Evolutionary conservation across 2,113 vertebrate species (phyloP).

Genomic region (Prinia subflava): DNA sequence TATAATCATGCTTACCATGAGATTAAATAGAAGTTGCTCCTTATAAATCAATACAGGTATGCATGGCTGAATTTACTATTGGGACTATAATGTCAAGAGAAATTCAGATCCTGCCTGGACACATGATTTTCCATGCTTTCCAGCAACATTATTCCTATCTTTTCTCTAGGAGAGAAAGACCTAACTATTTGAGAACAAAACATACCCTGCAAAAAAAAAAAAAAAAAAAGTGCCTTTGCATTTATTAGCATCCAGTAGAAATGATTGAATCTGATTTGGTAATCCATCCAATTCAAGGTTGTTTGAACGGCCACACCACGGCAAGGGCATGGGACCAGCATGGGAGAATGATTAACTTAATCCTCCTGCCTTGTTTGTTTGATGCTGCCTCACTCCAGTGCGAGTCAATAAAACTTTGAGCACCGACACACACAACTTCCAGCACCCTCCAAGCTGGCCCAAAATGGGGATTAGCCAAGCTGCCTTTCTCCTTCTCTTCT

Average conservation of each 20-base stretch:
- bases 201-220: neutral
- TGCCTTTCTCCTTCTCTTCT: conserved; percentile 64
- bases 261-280: conserved; percentile 47
- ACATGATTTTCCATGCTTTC: neutral
- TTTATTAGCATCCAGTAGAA: conserved; percentile 30
- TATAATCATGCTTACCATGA: neutral
- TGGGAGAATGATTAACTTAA: conserved; percentile 73
- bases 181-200: neutral
- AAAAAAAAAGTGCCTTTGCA: neutral
- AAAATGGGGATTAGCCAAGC: conserved; percentile 63
- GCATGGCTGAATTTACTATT: neutral
- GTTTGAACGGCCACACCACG: conserved; percentile 18
- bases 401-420: conserved; percentile 58
- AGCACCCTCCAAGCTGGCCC: neutral
- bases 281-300: conserved; percentile 65
- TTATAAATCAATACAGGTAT: neutral
- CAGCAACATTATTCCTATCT: neutral
- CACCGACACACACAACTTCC: neutral
- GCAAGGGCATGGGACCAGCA: neutral
- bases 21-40: neutral
- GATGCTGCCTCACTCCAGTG: conserved; percentile 25
- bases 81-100: neutral
- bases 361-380: conserved; percentile 38
- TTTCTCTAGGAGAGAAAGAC: neutral
- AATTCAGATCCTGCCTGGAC: neutral